Conservation (phyloP, 2,888 invertebrate species). For the Prosapia bicincta region DNA sequence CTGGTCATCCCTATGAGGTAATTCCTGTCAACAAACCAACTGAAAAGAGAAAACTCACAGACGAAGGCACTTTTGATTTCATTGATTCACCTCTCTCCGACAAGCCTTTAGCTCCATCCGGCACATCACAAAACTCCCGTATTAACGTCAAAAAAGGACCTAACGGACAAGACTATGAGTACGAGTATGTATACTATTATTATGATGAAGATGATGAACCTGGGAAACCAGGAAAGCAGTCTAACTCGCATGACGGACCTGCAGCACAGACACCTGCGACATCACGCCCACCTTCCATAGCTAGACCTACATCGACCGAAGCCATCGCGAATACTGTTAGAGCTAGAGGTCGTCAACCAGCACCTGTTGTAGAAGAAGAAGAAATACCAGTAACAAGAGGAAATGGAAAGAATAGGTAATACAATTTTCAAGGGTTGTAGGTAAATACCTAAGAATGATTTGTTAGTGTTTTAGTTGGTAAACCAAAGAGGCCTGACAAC, state of each 20-base stretch:
- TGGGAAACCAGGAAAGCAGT: slow-evolving; percentile 30
- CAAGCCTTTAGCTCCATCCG: slow-evolving; percentile 39
- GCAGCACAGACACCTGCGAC: slow-evolving; percentile 38
- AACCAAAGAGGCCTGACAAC: too few relatives aligned
- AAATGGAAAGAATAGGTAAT: background rate
- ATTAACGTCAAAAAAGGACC: slow-evolving; percentile 85
- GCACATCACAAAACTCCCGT: slow-evolving; percentile 55
- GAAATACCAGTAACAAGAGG: background rate
- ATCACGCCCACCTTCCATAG: slow-evolving; percentile 10
- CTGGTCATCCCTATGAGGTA: slow-evolving; percentile 30
- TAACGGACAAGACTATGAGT: slow-evolving; percentile 87
- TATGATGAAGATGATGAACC: slow-evolving; percentile 71
- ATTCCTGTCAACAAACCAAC: slow-evolving; percentile 33
- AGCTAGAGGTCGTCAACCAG: background rate
- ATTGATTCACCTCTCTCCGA: slow-evolving; percentile 41
- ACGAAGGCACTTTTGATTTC: slow-evolving; percentile 41
- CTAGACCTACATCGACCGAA: slow-evolving; percentile 27
- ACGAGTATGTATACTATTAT: slow-evolving; percentile 89
- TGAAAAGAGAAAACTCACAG: slow-evolving; percentile 12
- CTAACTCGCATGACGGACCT: slow-evolving; percentile 37
- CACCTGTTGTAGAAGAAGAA: slow-evolving; percentile 41
- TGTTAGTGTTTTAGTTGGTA: too few relatives aligned
- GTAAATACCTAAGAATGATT: too few relatives aligned
- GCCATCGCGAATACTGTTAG: slow-evolving; percentile 4
- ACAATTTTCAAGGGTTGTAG: too few relatives aligned